Evolutionary conservation across 2,888 invertebrate species (phyloP).

Genomic region (Stenolophus ochropezus): DNA sequence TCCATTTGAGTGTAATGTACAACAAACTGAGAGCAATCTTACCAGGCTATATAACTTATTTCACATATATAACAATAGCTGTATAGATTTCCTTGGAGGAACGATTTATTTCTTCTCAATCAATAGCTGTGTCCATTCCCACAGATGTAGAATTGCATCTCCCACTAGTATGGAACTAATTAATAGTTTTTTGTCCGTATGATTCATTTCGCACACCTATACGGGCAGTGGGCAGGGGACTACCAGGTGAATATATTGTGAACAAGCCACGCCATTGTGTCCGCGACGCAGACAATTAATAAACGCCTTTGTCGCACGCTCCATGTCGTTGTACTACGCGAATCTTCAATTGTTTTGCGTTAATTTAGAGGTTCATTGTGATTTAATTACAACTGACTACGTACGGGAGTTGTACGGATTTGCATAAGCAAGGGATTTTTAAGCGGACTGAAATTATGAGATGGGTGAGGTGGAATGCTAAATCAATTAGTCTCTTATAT

Average conservation of each 20-base stretch:
- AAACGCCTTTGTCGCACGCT: slow-evolving; percentile 35
- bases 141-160: slow-evolving; percentile 3
- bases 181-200: slow-evolving; percentile 31
- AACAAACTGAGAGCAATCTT: not conserved
- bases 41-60: not conserved
- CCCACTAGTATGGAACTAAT: slow-evolving; percentile 16
- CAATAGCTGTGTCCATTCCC: not conserved
- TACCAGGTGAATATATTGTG: slow-evolving; percentile 24
- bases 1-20: not conserved
- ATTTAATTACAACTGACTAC: slow-evolving; percentile 53
- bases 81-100: not conserved
- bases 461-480: not conserved
- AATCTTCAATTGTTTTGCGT: slow-evolving; percentile 54
- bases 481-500: too few species aligned
- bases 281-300: slow-evolving; percentile 37
- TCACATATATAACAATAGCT: not conserved
- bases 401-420: not conserved
- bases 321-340: slow-evolving; percentile 35
- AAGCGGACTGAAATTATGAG: not conserved
- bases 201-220: slow-evolving; percentile 41
- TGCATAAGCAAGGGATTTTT: not conserved
- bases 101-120: not conserved
- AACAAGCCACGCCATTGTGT: slow-evolving; percentile 33
- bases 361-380: slow-evolving; percentile 55
- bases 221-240: slow-evolving; percentile 15